Base-by-base conservation (phyloP, 2,888 invertebrate species). In the Andrena fulva region DNA sequence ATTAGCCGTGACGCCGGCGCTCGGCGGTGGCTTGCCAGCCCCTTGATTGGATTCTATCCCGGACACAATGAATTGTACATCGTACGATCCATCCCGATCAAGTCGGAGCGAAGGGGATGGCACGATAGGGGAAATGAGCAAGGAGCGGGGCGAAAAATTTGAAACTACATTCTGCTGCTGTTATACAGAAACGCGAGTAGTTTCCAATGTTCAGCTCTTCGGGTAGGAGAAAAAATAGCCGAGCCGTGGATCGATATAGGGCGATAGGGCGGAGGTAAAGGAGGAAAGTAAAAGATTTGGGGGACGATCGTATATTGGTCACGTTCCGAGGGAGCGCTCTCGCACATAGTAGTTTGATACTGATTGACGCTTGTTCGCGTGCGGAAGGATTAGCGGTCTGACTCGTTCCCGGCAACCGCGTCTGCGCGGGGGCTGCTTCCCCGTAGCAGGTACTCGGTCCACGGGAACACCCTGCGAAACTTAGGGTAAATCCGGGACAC, bases 331-430 rank as follows among this genome's bases (percentile, higher is more conserved):
- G 78, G 80, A 78, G 81, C 73, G 69, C 77, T 72, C 83, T 72
- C 83, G 84, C 73, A 63, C 78, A 74, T 76, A 73, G 82, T 81
- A 75, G 85, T 68, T 84, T 86, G 88, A 89, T 83, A 88, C 91
- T 92, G 92, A 92, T 92, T 91, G 92, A 92, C 92, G 91, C 91
- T 92, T 91, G 91, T 92, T 91, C 91, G 87, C 87, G 88, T 86
- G 89, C 89, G 86, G 78, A 82, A 81, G 82, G 85, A 89, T 88
- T 89, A 89, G 87, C 84, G 84, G 82, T 82, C 71, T 27, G 70
- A 74, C 59, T 73, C 27, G 73, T 77, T 54, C 72, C 77, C 79
- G 76, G 69, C 48, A 54, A 69, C 52, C 35, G 29, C 77, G 77
- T n/a, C 66, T 64, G 68, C 77, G 56, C 71, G 20, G 8, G 33